These are phyloP conservation scores for Xestoiulus laeticollis DNA, from an alignment of 2,888 invertebrate species.

Conservation along the genomic window DNA sequence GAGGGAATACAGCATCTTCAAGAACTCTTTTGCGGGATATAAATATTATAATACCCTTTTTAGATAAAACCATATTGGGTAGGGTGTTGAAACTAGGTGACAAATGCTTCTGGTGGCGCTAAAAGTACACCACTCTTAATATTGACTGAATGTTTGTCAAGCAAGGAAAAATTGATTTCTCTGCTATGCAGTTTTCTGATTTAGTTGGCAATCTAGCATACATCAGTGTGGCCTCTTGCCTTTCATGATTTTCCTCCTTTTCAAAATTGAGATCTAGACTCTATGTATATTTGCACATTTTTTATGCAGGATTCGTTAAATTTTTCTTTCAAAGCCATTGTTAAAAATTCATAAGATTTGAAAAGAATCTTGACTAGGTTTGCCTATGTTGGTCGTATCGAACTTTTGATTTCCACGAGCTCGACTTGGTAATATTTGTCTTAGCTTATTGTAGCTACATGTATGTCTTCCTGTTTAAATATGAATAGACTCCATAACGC, in stretches of 20 bases:
- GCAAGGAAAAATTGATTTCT: neutral
- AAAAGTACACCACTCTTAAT: conserved; percentile 4
- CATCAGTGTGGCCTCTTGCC: neutral
- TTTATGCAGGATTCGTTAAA: conserved; percentile 12
- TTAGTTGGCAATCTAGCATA: neutral
- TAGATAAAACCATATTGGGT: conserved; percentile 8
- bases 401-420: conserved; percentile 8
- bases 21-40: neutral
- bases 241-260: neutral
- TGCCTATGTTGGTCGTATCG: conserved; percentile 4
- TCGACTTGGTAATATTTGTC: neutral
- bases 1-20: neutral
- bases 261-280: neutral
- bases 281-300: neutral
- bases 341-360: neutral
- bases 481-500: neutral
- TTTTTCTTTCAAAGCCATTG: neutral
- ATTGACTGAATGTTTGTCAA: neutral
- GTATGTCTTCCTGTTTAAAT: neutral
- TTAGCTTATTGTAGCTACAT: neutral
- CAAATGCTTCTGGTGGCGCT: neutral
- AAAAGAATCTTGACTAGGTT: neutral
- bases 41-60: conserved; percentile 4
- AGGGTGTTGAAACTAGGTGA: neutral
- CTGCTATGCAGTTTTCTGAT: neutral